Evolutionary conservation across 1,140 invertebrate genomes (phyloP), one percentile per base, ranked within the genome.

Genomic region (Coenobita brevimanus): DNA sequence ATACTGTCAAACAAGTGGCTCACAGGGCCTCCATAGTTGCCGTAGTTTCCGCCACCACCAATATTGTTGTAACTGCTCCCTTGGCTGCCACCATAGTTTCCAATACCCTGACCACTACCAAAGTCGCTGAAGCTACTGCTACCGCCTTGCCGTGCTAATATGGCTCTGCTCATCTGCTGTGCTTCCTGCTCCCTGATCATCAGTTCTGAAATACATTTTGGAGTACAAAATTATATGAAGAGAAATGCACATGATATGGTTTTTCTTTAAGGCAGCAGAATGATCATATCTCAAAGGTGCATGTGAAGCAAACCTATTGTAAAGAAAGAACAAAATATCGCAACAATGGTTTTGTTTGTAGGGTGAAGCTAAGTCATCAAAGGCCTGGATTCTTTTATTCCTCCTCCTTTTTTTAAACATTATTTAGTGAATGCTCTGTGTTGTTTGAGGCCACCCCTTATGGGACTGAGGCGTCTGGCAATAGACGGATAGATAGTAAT

Each of bases 131-230:
- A 24, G 41, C 17, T 73, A 33, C 73, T 46, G 27, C 50, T 79
- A 43, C 73, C 27, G 24, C 1, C 15, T 33, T 46, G 15, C 3
- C 30, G 21, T 27, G 50, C 27, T 24, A 43, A 43, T 6, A 71
- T 27, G 27, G 41, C 15, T 27, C 80, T 41, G 6, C 80, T 62
- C 41, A 82, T 50, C 80, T 82, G 80, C 46, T 67, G 3, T 33
- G 80, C 80, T 27, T 82, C 80, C 62, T 82, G 80, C 62, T 82
- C 80, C n/a, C 80, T 60, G 62, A 30, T 41, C 38, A 71, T 50
- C 43, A 82, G 64, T 50, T 82, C 80, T 82, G 80, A 13, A 62
- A 62, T 43, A n/a, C 17, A 62, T n/a, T 62, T 17, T 62, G 3
- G 3, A 62, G 60, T n/a, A 62, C 8, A 10, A 54, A 54, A 10